Evolutionary conservation across 2,888 invertebrate genomes (phyloP), one percentile per base, ranked within the genome.

Genomic region (Nowickia ferox): DNA sequence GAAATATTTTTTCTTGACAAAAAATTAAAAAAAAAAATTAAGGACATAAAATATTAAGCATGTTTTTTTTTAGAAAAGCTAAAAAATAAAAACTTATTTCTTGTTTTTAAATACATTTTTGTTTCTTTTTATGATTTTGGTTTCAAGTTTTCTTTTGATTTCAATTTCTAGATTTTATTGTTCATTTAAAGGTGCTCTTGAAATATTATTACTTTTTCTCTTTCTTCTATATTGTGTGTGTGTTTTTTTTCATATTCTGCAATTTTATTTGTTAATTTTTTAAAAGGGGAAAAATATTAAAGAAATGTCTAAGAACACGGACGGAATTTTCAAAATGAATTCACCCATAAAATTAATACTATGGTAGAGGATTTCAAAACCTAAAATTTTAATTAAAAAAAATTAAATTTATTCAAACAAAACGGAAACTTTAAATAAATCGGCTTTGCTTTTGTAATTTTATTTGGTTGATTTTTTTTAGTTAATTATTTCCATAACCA

Each of bases 111-210:
- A 53, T 66, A 55, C 42, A 6, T 61, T 80, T 81, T 48, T 65
- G 68, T 76, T 72, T 72, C 63, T 71, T 59, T 77, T 85, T 85
- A 69, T 84, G 76, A 84, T 86, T 84, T 86, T 77, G 74, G 80
- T 84, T 82, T 84, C 78, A 87, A 82, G 78, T 87, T 82, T 77
- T 71, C 42, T 77, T 87, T 87, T 77, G 81, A 82, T 84, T 84
- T 84, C 84, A 71, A 68, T 85, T 88, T 78, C 77, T 85, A 87
- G 84, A 86, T 80, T 84, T 89, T 89, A 89, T 89, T 89, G 89
- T 89, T 89, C 89, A 88, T 89, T 88, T 87, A 88, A 88, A 89
- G 89, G 89, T 89, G 89, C 89, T 89, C 89, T 89, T 89, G 87
- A 88, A 88, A 87, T 86, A 82, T 84, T 61, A 46, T 61, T 69